Conservation (phyloP, 2,113 vertebrate species). For the Procavia capensis region DNA sequence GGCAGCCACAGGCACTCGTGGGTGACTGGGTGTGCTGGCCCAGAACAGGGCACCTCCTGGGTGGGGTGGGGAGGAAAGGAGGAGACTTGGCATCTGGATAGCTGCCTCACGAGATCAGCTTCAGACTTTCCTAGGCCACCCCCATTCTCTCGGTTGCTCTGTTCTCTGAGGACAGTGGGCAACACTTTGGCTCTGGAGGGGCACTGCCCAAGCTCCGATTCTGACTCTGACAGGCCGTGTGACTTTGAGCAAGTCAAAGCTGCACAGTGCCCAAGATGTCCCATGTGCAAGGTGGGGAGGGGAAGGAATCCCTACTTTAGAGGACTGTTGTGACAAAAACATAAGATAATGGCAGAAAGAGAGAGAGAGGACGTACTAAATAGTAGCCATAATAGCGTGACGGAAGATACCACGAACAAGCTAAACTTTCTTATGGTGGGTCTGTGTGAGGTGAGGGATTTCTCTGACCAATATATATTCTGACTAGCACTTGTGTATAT, state of each 20-base stretch:
- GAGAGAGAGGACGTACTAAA: background rate
- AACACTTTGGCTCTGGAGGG: background rate
- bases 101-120: background rate
- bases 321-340: background rate
- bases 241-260: background rate
- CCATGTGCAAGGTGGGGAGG: background rate
- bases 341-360: background rate
- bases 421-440: background rate
- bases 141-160: background rate
- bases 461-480: background rate
- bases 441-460: background rate
- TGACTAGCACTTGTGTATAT: background rate
- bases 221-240: background rate
- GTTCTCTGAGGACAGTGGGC: background rate
- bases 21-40: background rate
- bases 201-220: background rate
- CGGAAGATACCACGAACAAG: background rate
- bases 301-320: background rate
- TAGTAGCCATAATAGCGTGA: background rate
- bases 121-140: background rate
- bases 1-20: background rate
- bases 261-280: background rate
- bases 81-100: background rate
- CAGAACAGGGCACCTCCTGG: background rate
- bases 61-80: background rate